Percentiles rank a stretch among this genome's conserved stretches.
Evolutionary conservation across 2,797 vertebrate species (phyloP).

Genomic region (Sebastes minor): DNA sequence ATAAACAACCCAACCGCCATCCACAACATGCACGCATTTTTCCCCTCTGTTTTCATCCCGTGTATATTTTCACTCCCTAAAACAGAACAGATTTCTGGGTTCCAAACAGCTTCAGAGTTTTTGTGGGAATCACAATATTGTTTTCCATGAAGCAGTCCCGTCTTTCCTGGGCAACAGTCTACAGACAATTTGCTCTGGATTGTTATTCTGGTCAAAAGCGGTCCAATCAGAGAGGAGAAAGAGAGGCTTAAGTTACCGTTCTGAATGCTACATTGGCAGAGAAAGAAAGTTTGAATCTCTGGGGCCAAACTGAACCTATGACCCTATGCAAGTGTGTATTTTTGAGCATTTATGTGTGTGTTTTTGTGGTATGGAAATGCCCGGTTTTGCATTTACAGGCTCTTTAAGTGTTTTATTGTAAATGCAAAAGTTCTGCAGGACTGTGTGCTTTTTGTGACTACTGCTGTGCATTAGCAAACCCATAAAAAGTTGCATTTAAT

Average conservation of each 20-base stretch:
- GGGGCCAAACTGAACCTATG: conserved; percentile 51
- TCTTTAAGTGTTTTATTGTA: neutral
- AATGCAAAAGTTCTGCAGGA: conserved; percentile 7
- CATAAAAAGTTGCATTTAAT: conserved; percentile 16
- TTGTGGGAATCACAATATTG: conserved; percentile 72
- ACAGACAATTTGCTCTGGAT: conserved; percentile 57
- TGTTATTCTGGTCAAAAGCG: conserved; percentile 70
- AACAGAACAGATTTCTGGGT: conserved; percentile 56
- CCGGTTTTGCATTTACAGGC: neutral
- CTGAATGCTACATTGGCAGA: conserved; percentile 50
- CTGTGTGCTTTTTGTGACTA: neutral
- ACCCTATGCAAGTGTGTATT: conserved; percentile 21
- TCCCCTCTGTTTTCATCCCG: conserved; percentile 43
- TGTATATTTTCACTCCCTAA: conserved; percentile 70
- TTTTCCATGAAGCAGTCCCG: conserved; percentile 60
- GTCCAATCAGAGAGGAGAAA: conserved; percentile 53
- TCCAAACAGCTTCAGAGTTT: conserved; percentile 46
- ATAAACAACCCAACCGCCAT: conserved; percentile 72
- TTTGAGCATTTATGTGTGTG: neutral
- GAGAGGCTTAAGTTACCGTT: conserved; percentile 57
- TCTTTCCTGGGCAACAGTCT: conserved; percentile 66
- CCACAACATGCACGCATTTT: conserved; percentile 65
- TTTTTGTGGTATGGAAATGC: neutral
- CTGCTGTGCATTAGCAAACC: conserved; percentile 9
- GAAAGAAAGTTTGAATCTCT: conserved; percentile 15